Evolutionary conservation across 1,140 invertebrate species (phyloP), one percentile per base, ranked within the genome.

Genomic region (Drosophila pseudoananassae): DNA sequence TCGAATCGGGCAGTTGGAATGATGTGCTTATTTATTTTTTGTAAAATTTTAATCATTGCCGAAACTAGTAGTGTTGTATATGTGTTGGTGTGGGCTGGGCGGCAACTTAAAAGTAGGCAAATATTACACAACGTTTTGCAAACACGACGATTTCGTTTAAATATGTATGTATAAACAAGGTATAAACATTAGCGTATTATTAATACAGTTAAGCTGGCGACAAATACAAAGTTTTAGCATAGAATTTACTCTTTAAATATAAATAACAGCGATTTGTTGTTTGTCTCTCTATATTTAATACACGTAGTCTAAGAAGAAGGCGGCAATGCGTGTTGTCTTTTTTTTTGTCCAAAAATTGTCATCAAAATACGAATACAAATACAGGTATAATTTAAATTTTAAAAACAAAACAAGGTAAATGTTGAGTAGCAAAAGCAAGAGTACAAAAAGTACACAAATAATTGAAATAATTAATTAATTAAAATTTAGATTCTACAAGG

Each of bases 111-210:
- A 88, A 88, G 69, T 88, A 88, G 77, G 84, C 83, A 87, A 87
- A 88, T 88, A 87, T 87, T 87, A 87, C 82, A 87, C 82, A 88
- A 88, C 64, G 78, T 87, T 85, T 71, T 87, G 82, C 81, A 84
- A 80, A 84, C 80, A 85, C 50, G 49, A 59, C 72, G 71, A 31
- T 76, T 77, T 82, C 65, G 72, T 84, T 80, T 83, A 84, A 71
- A 79, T 74, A 65, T 77, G 59, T 74, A 65, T 77, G 59, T 80
- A 85, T 85, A 84, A 84, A 84, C 82, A 85, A 87, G 66, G 73
- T 85, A 36, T 36, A 87, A 87, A 85, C 75, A 85, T 85, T 85
- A 85, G 82, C 82, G 87, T 87, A 70, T 69, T 82, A 87, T 85
- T 85, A 84, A 84, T 84, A 84, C 81, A 85, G 81, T 87, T 85